Base-by-base conservation (phyloP, 2,888 invertebrate species). In the Phortica okadai region DNA sequence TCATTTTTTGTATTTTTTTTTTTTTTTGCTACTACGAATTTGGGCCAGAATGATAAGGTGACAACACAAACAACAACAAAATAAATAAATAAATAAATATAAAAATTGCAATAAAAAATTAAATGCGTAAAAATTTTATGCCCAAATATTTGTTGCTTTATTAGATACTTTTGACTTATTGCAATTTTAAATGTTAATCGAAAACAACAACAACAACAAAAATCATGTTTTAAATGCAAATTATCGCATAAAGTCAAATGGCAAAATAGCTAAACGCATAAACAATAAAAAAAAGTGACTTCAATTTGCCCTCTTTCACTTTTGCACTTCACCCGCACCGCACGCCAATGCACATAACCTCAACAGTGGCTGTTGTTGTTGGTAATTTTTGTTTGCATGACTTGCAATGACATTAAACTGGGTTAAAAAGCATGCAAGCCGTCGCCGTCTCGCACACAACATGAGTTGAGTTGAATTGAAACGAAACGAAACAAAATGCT, bases 391-490 rank as follows among this genome's bases (percentile, higher is more conserved):
- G 82, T 86, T 84, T 85, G 8, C 10, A 86, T 83, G 84, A 83
- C 82, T 87, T 80, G 77, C 82, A 88, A 89, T 90, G 90, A 90
- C 90, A 90, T 90, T 89, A 88, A 90, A 89, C 88, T 90, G 85
- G 90, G 90, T 90, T 89, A 90, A 90, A 90, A 90, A 90, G 90
- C 89, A 88, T 82, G 84, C 78, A 59, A 50, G 25, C n/a, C 33
- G 33, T 33, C 33, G 33, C 33, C 33, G 33, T 33, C 33, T 16
- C 59, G 59, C 14, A 16, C 59, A 16, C 62, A 62, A 62, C 62
- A 16, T 62, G 56, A 14, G 6, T 56, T 14, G n/a, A 16, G 11
- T 56, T 16, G 56, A 11, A 56, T n/a, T 11, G n/a, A 1, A n/a
- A 56, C 56, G 14, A 56, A n/a, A 56, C 56, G n/a, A n/a, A 56